Evolutionary conservation across 2,113 vertebrate species (phyloP).

Genomic region (Orycteropus afer): DNA sequence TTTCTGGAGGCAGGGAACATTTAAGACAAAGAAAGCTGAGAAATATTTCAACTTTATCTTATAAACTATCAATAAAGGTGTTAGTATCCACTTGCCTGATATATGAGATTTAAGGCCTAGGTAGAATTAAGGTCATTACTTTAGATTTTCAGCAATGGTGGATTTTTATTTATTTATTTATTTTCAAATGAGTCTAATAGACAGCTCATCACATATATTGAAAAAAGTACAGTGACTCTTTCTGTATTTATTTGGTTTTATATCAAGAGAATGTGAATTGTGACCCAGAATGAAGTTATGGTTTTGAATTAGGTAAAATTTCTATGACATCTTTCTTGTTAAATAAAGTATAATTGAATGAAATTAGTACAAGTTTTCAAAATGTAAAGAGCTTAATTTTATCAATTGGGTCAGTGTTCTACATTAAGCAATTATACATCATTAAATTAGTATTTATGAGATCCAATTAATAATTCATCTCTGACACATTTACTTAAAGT

Average conservation of each 20-base stretch:
- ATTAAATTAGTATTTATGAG: slow-evolving; percentile 80
- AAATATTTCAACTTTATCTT: background rate
- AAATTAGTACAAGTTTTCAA: slow-evolving; percentile 25
- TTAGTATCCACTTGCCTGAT: background rate
- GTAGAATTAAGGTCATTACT: background rate
- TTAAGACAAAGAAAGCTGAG: background rate
- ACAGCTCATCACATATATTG: background rate
- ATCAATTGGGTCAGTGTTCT: slow-evolving; percentile 61
- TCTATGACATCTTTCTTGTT: background rate
- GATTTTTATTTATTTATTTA: background rate
- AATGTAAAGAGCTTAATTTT: slow-evolving; percentile 53
- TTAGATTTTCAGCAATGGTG: background rate
- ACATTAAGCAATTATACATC: slow-evolving; percentile 78
- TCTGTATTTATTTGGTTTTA: slow-evolving; percentile 56
- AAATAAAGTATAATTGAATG: slow-evolving; percentile 60
- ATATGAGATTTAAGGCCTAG: background rate
- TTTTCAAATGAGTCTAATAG: background rate
- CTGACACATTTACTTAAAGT: slow-evolving; percentile 65
- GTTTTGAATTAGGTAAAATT: slow-evolving; percentile 43
- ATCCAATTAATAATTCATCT: slow-evolving; percentile 75
- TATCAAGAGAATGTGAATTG: slow-evolving; percentile 63
- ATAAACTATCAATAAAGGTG: background rate
- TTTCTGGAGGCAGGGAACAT: background rate
- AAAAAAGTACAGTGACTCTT: background rate
- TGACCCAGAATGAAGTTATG: slow-evolving; percentile 12